These are phyloP conservation scores for Rhabdornis inornatus DNA, from an alignment of 2,113 vertebrate genomes.

Conservation along the genomic window DNA sequence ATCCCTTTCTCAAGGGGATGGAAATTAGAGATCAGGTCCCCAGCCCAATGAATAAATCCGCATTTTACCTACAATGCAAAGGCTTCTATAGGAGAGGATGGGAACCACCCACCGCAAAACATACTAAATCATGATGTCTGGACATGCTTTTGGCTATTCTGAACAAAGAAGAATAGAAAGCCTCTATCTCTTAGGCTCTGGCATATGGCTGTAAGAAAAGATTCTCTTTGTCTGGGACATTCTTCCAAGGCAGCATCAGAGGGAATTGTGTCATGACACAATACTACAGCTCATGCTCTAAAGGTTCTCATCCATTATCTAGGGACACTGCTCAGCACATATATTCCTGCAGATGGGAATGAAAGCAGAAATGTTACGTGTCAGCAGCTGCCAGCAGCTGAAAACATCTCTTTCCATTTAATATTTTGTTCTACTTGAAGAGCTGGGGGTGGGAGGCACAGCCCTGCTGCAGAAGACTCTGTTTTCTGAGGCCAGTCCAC, in stretches of 20 bases:
- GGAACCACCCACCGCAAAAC: not conserved
- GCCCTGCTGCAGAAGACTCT: not conserved
- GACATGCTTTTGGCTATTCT: not conserved
- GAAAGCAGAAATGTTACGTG: not conserved
- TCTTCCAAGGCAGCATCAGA: not conserved
- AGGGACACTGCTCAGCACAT: not conserved
- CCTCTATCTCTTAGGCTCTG: not conserved
- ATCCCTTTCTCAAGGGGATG: not conserved
- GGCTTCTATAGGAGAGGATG: not conserved
- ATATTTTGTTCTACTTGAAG: not conserved
- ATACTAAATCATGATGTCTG: not conserved
- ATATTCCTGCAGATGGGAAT: not conserved
- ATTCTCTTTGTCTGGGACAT: not conserved
- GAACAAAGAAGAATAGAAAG: not conserved
- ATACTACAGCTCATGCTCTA: not conserved
- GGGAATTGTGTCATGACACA: not conserved
- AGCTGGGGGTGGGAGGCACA: not conserved
- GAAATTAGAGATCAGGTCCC: not conserved
- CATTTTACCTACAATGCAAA: not conserved
- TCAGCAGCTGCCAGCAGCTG: conserved; percentile 4
- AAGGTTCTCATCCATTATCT: not conserved
- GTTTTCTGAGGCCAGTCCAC: not conserved
- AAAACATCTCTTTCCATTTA: not conserved
- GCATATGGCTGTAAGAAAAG: not conserved
- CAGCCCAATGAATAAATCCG: not conserved